Conservation (phyloP, 2,797 vertebrate genomes). For the Syngnathus rostellatus region DNA sequence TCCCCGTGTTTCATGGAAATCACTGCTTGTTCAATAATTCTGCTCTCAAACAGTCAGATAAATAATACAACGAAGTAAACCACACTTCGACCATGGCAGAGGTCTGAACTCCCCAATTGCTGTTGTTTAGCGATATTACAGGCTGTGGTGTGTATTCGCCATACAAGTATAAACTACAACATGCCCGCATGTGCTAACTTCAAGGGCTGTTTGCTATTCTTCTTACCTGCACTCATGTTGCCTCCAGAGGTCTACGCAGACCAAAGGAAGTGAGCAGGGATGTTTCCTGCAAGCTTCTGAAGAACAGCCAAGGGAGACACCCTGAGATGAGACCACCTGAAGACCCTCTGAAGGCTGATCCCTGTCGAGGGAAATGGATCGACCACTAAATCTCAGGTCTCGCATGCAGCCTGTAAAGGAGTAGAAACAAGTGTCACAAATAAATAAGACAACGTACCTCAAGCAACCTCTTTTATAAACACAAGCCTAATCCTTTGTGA, state of each 20-base stretch:
- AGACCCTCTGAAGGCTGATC: conserved; percentile 62
- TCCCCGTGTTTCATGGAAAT: neutral
- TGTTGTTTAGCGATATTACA: neutral
- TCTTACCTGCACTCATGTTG: conserved; percentile 80
- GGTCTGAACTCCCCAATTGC: neutral
- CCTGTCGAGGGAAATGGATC: conserved; percentile 66
- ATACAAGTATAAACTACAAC: neutral
- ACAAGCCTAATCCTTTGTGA: conserved; percentile 26
- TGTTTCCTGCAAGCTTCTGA: conserved; percentile 80
- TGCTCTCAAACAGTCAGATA: neutral
- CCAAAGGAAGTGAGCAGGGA: conserved; percentile 74
- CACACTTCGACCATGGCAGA: neutral
- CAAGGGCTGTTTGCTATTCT: conserved; percentile 3
- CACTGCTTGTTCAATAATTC: neutral
- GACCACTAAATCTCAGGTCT: conserved; percentile 77
- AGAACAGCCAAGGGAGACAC: conserved; percentile 73
- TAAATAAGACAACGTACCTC: conserved; percentile 31
- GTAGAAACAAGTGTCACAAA: neutral
- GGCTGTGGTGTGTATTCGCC: neutral
- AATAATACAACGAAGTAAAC: neutral
- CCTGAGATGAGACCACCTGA: conserved; percentile 71
- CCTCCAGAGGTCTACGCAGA: conserved; percentile 85
- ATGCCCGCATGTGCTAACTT: neutral
- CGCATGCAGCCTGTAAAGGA: conserved; percentile 75
- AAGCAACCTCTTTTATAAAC: conserved; percentile 40